Conservation (phyloP, 2,113 vertebrate genomes). For the Coracopsis vasa region DNA sequence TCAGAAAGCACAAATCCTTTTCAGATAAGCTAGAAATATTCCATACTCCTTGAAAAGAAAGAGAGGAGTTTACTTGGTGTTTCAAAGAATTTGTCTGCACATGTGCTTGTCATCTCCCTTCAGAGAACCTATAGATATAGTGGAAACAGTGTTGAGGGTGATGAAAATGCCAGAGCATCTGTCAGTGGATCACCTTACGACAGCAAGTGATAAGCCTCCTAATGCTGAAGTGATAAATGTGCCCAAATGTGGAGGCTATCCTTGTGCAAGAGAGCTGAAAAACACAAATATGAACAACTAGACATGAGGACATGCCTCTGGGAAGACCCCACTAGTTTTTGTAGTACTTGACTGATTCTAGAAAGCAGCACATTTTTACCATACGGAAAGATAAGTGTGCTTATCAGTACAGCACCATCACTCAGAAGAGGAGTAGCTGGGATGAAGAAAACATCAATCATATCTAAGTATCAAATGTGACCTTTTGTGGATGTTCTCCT, state of each 20-base stretch:
- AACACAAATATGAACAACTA: conserved; percentile 29
- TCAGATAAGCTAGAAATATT: neutral
- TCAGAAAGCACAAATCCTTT: neutral
- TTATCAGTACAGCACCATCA: conserved; percentile 39
- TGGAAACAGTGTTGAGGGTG: conserved; percentile 15
- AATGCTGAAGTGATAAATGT: conserved; percentile 44
- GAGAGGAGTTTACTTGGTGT: neutral
- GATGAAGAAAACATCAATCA: conserved; percentile 44
- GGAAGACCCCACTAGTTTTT: conserved; percentile 23
- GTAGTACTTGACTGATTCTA: conserved; percentile 49
- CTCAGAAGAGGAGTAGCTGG: conserved; percentile 24
- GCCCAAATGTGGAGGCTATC: neutral
- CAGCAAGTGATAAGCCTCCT: conserved; percentile 47
- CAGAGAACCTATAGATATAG: conserved; percentile 32
- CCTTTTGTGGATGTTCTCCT: conserved; percentile 25
- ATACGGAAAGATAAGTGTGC: conserved; percentile 44
- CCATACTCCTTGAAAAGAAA: neutral
- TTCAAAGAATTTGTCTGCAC: conserved; percentile 45
- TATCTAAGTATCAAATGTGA: conserved; percentile 47
- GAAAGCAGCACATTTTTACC: conserved; percentile 28
- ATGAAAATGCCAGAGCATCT: conserved; percentile 14
- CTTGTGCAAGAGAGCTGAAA: conserved; percentile 39
- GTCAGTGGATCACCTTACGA: conserved; percentile 51
- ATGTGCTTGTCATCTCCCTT: conserved; percentile 36
- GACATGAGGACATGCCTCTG: conserved; percentile 19